Evolutionary conservation across 2,113 vertebrate species (phyloP).

Genomic region (Gorsachius goisagi): DNA sequence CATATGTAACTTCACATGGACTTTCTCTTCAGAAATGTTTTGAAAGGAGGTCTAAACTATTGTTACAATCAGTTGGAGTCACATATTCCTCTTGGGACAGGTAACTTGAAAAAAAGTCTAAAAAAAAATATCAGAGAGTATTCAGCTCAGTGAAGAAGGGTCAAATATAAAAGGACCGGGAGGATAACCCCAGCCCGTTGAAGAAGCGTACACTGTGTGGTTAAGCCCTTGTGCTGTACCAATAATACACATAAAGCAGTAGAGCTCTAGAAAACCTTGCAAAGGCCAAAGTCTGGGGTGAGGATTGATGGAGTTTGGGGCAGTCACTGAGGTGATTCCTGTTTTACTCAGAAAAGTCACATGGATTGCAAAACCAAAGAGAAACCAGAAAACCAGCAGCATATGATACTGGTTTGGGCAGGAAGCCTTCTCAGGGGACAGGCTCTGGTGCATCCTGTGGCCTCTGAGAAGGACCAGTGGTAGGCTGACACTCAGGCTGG

Average conservation of each 20-base stretch:
- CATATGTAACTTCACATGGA: not conserved
- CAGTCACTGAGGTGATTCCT: not conserved
- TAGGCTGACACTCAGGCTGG: not conserved
- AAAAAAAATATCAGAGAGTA: not conserved
- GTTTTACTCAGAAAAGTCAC: not conserved
- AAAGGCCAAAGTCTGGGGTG: not conserved
- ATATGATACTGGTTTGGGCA: not conserved
- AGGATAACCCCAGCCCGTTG: not conserved
- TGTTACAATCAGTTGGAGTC: not conserved
- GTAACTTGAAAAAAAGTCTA: not conserved
- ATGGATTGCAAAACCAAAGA: not conserved
- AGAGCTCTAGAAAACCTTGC: not conserved
- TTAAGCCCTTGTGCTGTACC: not conserved
- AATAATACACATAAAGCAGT: not conserved
- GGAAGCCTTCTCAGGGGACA: not conserved
- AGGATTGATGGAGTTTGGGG: not conserved
- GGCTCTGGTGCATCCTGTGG: not conserved
- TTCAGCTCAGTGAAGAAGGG: not conserved
- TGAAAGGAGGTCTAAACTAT: not conserved
- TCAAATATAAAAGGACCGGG: not conserved
- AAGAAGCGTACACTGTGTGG: not conserved
- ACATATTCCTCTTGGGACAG: not conserved
- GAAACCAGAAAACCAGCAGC: not conserved
- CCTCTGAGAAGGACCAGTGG: not conserved
- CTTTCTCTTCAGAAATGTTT: not conserved